Evolutionary conservation across 2,113 vertebrate species (phyloP), one percentile per base, ranked within the genome.

Genomic region (Heterocephalus glaber): DNA sequence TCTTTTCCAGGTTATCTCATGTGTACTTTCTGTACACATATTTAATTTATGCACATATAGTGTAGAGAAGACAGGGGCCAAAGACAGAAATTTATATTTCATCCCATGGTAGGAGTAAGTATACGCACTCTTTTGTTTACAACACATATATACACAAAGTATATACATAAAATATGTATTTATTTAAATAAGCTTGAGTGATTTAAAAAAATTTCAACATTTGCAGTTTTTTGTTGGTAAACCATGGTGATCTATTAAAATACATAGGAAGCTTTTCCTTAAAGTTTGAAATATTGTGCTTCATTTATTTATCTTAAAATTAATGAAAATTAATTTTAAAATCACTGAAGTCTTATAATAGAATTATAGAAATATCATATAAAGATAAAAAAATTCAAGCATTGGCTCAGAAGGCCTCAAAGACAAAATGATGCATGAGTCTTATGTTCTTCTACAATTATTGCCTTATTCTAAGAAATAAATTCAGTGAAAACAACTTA

Each of bases 251-350:
- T 82, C 10, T 90, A 96, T 49, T 77, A 3, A 92, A 92, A 88
- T n/a, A 93, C 95, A 11, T 11, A 92, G 54, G 38, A 6, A 95
- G 20, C 89, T 58, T 92, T 95, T 6, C 2, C 86, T 94, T 95
- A 94, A 47, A 16, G 95, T 97, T 86, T 95, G 33, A 96, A 91
- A 97, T 30, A 5, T 28, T 70, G 7, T 52, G n/a, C 7, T 14
- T 93, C 5, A 33, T 28, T 72, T 54, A 95, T 58, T 96, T 49
- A 91, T 44, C 94, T 89, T 54, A 60, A 90, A 82, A 74, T 87
- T 91, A 88, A 96, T 82, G 92, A 60, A 81, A 96, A 49, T 12
- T 63, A 66, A 85, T 56, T 33, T 30, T 80, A 74, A 77, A 90
- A 80, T 60, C 76, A 52, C 65, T 87, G 30, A 89, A 82, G 26